Percentiles rank a stretch among this genome's conserved stretches.
phyloP scores from a whole-genome alignment of 2,113 vertebrate genomes.

The Pteruthius melanotis region DNA sequence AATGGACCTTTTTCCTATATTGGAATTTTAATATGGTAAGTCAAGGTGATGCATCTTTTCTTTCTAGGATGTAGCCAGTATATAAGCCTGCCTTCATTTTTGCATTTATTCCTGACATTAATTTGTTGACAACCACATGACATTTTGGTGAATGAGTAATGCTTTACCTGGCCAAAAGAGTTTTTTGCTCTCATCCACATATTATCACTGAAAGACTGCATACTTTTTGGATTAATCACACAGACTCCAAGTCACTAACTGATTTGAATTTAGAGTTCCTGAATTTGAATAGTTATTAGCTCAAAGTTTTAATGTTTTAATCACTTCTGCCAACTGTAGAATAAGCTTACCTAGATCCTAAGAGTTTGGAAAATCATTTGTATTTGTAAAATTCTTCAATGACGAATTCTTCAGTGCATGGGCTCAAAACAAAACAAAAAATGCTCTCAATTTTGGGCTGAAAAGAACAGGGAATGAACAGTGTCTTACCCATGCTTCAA shows the following conservation, averaged over 20 bases:
- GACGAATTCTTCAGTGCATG: neutral
- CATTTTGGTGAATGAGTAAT: neutral
- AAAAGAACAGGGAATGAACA: neutral
- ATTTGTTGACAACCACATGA: neutral
- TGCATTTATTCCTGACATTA: neutral
- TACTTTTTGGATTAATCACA: neutral
- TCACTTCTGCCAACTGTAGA: neutral
- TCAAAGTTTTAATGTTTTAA: neutral
- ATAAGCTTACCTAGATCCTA: neutral
- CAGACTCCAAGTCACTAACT: neutral
- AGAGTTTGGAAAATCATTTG: neutral
- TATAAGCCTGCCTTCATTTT: neutral
- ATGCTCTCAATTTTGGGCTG: neutral
- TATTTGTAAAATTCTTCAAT: neutral
- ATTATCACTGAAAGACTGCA: neutral
- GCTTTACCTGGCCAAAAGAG: neutral
- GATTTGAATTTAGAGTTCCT: neutral
- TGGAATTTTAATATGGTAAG: neutral
- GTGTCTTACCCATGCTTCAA: neutral
- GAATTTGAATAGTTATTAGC: neutral
- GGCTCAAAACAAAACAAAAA: neutral
- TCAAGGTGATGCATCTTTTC: neutral
- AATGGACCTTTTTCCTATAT: neutral
- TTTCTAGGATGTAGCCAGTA: neutral
- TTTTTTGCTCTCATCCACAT: neutral